Evolutionary conservation across 1,140 invertebrate genomes (phyloP), one percentile per base, ranked within the genome.

Genomic region (Drosophila pandora): DNA sequence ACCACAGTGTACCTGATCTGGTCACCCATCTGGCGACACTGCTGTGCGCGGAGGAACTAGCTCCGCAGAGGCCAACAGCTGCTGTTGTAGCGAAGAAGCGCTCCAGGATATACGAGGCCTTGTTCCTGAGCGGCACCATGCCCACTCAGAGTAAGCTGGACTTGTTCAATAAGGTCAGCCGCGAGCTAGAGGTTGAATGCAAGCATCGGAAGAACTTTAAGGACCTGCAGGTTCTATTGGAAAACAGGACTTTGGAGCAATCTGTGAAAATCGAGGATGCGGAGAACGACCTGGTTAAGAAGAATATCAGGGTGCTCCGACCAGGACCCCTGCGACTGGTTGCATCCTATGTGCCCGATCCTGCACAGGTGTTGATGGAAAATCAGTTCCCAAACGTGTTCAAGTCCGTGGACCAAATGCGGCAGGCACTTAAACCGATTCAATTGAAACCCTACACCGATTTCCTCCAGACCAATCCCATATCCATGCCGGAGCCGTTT

Each of bases 1-100:
- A 12, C 28, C 47, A 58, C 37, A 79, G 67, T 21, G 34, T 64
- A 6, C 53, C 58, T 30, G 59, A 62, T 1, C 34, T 62, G 30
- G 68, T 85, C 0, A 82, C 30, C 17, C 49, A 82, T 21, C 23
- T 85, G 37, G 74, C 78, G n/a, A 50, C 5, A 13, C 17, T 76
- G 47, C 21, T 75, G 22, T 52, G 34, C 10, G 32, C 52, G 10
- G 28, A 78, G 56, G 62, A 75, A 45, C 4, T 22, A 13, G 21
- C 6, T 1, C 21, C 48, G 23, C 13, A 13, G 4, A 1, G 34
- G 0, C 25, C 39, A 56, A 60, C 81, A 85, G 37, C 58, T 85
- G 76, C 59, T 2, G 17, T 52, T n/a, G 47, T 88, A 30, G 17
- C 58, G 21, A 67, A 48, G 1, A 63, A 21, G 25, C 78, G 82